phyloP scores from a whole-genome alignment of 1,140 invertebrate species.

The Scaptomyza montana region DNA sequence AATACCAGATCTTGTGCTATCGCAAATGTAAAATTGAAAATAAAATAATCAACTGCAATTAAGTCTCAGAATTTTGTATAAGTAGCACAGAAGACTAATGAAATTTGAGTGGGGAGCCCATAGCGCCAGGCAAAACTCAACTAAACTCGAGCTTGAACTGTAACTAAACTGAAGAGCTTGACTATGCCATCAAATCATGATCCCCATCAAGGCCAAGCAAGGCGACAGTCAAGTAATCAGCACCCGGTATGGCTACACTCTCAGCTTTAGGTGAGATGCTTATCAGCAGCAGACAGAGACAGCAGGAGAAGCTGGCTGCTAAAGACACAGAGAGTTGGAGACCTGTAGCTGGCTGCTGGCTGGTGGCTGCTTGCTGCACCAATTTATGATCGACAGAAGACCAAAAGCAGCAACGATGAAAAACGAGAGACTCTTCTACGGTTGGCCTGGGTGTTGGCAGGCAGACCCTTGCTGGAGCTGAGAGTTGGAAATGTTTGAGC shows the following conservation, averaged over 20 bases:
- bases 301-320: slow-evolving; percentile 17
- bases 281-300: slow-evolving; percentile 65
- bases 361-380: slow-evolving; percentile 59
- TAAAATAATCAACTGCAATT: slow-evolving; percentile 45
- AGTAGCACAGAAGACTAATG: slow-evolving; percentile 71
- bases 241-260: slow-evolving; percentile 15
- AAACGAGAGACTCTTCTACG: slow-evolving; percentile 4
- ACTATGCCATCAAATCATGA: slow-evolving; percentile 57
- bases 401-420: slow-evolving; percentile 30
- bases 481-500: slow-evolving; percentile 7
- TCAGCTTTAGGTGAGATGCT: slow-evolving; percentile 58
- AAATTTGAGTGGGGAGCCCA: slow-evolving; percentile 60
- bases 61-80: slow-evolving; percentile 47
- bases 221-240: slow-evolving; percentile 56
- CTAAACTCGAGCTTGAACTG: slow-evolving; percentile 8
- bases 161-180: neutral
- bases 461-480: neutral
- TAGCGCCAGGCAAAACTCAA: slow-evolving; percentile 16
- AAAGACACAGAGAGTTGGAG: slow-evolving; percentile 1
- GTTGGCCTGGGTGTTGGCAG: slow-evolving; percentile 21
- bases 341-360: slow-evolving; percentile 38
- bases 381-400: slow-evolving; percentile 79
- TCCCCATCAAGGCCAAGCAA: slow-evolving; percentile 55
- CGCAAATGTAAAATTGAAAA: slow-evolving; percentile 36
- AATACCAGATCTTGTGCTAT: slow-evolving; percentile 11